Conservation (phyloP, 2,113 vertebrate genomes). For the Sinocyclocheilus anophthalmus region DNA sequence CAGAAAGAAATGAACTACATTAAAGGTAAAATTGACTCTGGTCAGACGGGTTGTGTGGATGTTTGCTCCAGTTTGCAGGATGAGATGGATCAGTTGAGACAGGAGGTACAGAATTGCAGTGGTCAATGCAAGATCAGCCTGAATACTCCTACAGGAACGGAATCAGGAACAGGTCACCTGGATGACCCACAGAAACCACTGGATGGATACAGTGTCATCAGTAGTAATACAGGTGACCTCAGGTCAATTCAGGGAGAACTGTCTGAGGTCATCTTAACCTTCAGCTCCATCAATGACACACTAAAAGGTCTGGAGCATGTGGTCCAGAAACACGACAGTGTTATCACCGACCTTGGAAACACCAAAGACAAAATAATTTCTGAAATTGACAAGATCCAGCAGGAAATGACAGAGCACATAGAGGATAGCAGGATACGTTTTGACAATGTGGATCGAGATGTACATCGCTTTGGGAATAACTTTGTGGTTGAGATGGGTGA, state of each 20-base stretch:
- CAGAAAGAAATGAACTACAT: conserved; percentile 68
- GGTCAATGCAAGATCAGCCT: conserved; percentile 56
- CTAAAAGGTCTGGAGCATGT: conserved; percentile 84
- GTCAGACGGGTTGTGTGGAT: conserved; percentile 62
- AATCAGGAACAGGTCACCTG: conserved; percentile 39
- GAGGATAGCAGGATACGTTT: conserved; percentile 81
- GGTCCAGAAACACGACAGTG: conserved; percentile 84
- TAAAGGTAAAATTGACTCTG: conserved; percentile 64
- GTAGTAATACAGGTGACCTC: conserved; percentile 78
- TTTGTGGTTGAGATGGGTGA: conserved; percentile 75
- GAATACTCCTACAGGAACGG: conserved; percentile 59
- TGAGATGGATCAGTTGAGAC: conserved; percentile 74
- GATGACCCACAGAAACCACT: conserved; percentile 74
- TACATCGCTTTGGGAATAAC: conserved; percentile 68
- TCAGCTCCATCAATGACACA: conserved; percentile 87
- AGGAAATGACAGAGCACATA: conserved; percentile 79
- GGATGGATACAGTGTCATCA: conserved; percentile 87
- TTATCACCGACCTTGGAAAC: conserved; percentile 81
- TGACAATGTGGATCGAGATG: conserved; percentile 71
- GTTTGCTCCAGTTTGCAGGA: conserved; percentile 75
- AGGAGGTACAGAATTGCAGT: conserved; percentile 76
- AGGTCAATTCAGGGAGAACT: conserved; percentile 84
- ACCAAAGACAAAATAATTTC: conserved; percentile 89
- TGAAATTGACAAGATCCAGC: conserved; percentile 89
- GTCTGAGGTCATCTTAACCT: conserved; percentile 80